phyloP scores from a whole-genome alignment of 2,113 vertebrate species.

The Salminus brasiliensis region DNA sequence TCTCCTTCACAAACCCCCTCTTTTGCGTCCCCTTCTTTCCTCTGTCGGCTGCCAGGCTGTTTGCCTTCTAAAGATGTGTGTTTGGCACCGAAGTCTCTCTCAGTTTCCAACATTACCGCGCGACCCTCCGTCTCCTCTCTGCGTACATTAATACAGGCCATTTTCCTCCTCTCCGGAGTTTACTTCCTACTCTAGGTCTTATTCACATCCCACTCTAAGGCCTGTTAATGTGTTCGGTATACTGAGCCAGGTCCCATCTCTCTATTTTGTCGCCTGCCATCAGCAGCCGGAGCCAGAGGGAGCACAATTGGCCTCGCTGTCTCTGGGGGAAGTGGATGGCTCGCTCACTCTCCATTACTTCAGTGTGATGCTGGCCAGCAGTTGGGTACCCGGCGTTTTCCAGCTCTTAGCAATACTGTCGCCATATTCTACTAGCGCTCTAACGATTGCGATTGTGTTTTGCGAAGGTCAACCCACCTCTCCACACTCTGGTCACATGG shows the following conservation, averaged over 20 bases:
- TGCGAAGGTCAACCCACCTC: no score
- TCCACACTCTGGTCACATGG: no score
- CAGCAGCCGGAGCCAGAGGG: no score
- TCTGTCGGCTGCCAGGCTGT: constrained; percentile 28
- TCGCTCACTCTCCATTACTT: no score
- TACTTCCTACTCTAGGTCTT: background rate
- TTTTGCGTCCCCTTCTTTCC: background rate
- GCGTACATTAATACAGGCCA: background rate
- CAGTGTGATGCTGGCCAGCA: no score
- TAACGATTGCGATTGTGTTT: no score
- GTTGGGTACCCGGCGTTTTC: no score
- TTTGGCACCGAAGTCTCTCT: constrained; percentile 34
- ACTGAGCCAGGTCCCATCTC: constrained; percentile 41
- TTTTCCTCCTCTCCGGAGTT: constrained; percentile 47
- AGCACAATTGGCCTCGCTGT: no score
- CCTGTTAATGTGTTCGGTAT: background rate
- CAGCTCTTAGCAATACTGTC: no score
- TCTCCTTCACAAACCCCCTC: constrained; percentile 51
- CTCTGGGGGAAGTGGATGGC: no score
- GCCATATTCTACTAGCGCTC: no score
- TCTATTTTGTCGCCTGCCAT: no score
- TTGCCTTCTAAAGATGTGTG: constrained; percentile 41
- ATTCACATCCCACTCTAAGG: background rate
- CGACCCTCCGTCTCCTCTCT: background rate
- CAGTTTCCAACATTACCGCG: constrained; percentile 20